phyloP scores from a whole-genome alignment of 2,797 vertebrate genomes.

The Simalia tracyae region DNA sequence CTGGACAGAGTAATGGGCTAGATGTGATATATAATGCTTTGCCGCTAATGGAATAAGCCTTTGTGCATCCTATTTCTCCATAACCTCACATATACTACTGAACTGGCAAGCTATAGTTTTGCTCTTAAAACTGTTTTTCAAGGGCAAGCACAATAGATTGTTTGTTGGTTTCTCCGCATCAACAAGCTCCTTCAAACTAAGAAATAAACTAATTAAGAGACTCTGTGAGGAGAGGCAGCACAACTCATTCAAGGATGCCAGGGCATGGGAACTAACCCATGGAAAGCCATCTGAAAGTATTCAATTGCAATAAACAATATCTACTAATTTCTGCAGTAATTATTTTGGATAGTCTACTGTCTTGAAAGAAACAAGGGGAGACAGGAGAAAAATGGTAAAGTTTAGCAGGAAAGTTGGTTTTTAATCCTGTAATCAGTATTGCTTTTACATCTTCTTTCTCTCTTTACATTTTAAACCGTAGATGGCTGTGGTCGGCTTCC shows the following conservation, averaged over 20 bases:
- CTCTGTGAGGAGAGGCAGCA: not conserved
- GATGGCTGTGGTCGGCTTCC: not conserved
- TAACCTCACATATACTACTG: not conserved
- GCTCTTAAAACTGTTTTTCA: not conserved
- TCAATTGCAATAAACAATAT: not conserved
- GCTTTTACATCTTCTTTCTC: not conserved
- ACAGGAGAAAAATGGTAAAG: not conserved
- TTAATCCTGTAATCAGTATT: not conserved
- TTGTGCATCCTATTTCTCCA: not conserved
- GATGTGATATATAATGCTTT: not conserved
- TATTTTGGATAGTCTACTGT: not conserved
- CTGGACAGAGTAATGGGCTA: not conserved
- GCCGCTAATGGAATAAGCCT: not conserved
- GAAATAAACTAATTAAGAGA: not conserved
- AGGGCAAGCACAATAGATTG: not conserved
- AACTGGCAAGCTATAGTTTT: not conserved
- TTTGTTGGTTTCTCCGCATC: not conserved
- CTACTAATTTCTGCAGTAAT: not conserved
- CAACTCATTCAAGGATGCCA: not conserved
- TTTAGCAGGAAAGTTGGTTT: not conserved
- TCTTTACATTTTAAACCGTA: not conserved
- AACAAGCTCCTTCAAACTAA: not conserved
- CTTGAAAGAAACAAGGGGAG: constrained; percentile 1
- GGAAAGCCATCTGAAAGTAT: not conserved
- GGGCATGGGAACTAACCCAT: not conserved